Evolutionary conservation across 1,140 invertebrate species (phyloP).

Genomic region (Pollicipes pollicipes): DNA sequence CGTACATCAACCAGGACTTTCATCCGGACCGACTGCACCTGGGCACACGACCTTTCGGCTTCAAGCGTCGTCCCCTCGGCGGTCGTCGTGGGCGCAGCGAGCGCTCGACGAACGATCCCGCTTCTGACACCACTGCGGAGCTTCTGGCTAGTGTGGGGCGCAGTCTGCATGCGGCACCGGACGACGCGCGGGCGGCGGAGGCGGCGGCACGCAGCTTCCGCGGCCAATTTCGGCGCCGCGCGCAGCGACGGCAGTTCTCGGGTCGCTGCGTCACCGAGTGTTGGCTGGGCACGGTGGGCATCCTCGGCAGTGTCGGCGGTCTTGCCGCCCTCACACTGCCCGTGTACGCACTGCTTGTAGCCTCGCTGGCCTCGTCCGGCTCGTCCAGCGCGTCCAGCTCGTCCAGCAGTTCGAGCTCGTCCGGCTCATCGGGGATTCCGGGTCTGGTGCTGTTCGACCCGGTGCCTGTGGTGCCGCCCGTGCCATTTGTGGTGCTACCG

Average conservation of each 20-base stretch:
- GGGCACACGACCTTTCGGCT: background rate
- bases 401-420: background rate
- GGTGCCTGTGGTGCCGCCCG: too few species aligned
- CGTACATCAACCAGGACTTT: too few species aligned
- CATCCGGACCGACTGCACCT: background rate
- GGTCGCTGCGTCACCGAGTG: slow-evolving; percentile 1
- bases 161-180: background rate
- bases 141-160: background rate
- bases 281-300: background rate
- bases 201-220: background rate
- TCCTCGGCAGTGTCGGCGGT: background rate
- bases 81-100: background rate
- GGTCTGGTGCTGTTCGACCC: too few species aligned
- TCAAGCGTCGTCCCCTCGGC: background rate
- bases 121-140: background rate
- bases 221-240: background rate
- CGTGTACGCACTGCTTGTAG: background rate
- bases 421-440: too few species aligned
- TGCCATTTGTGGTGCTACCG: too few species aligned
- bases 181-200: background rate
- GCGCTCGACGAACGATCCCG: too few species aligned
- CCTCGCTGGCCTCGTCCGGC: background rate
- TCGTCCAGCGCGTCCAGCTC: background rate
- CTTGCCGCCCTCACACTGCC: background rate
- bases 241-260: background rate